phyloP scores from a whole-genome alignment of 1,140 invertebrate genomes.

The Anthonomus grandis region DNA sequence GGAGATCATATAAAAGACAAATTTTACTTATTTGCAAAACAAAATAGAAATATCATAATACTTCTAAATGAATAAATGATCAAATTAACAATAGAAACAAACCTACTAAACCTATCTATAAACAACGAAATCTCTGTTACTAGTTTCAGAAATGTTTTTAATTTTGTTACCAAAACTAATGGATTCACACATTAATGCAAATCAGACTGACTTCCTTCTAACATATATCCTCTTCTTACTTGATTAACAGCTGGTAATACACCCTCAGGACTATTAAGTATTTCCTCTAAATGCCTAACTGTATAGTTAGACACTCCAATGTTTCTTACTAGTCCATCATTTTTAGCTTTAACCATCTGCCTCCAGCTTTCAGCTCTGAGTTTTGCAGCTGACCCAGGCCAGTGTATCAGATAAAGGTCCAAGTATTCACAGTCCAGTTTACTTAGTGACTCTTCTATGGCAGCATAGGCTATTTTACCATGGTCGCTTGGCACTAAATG shows the following conservation, averaged over 20 bases:
- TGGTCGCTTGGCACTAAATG: constrained; percentile 65
- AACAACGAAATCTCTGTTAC: too few relatives aligned
- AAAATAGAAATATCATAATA: too few relatives aligned
- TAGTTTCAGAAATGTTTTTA: too few relatives aligned
- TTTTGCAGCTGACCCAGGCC: constrained; percentile 62
- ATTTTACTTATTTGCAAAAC: too few relatives aligned
- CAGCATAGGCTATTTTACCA: constrained; percentile 55
- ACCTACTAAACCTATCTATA: too few relatives aligned
- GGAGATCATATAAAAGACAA: too few relatives aligned
- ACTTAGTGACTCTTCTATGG: constrained; percentile 62
- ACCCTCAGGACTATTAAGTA: constrained; percentile 57
- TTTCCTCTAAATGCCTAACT: constrained; percentile 65
- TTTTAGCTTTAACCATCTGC: constrained; percentile 61
- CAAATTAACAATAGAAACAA: too few relatives aligned
- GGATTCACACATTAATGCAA: too few relatives aligned
- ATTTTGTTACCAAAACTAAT: too few relatives aligned
- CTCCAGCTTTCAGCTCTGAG: constrained; percentile 61
- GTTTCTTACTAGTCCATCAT: constrained; percentile 60
- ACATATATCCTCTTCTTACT: constrained; percentile 51
- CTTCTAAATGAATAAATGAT: too few relatives aligned
- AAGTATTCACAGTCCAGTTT: constrained; percentile 67
- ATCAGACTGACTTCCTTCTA: too few relatives aligned
- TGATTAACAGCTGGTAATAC: constrained; percentile 73
- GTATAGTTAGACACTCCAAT: constrained; percentile 86
- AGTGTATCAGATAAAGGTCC: constrained; percentile 83